Conservation (phyloP, 2,797 vertebrate species). For the Alcedo atthis region DNA sequence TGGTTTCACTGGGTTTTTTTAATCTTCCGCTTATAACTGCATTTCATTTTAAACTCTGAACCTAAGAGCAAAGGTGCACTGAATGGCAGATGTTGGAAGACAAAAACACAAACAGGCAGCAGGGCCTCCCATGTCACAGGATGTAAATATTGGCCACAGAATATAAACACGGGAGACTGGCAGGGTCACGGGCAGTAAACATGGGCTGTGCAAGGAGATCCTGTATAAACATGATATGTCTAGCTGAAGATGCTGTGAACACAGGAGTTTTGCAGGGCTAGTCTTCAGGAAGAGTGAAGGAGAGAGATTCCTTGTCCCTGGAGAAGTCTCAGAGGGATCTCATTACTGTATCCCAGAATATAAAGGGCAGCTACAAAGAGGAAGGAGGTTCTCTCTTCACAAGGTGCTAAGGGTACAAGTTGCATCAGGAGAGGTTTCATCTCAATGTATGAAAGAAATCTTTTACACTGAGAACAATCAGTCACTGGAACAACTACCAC, state of each 20-base stretch:
- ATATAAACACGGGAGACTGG: neutral
- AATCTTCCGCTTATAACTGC: neutral
- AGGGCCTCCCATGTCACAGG: neutral
- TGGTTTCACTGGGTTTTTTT: conserved; percentile 28
- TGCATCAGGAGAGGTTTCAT: neutral
- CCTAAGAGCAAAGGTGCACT: neutral
- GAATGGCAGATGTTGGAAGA: neutral
- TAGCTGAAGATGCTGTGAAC: neutral
- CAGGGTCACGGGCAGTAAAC: conserved; percentile 9
- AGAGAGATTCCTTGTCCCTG: neutral
- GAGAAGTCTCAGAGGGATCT: neutral
- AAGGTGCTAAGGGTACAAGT: neutral
- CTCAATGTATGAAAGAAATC: neutral
- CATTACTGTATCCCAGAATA: neutral
- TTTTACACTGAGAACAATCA: neutral
- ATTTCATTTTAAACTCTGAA: conserved; percentile 31
- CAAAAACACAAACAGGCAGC: neutral
- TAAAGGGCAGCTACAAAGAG: neutral
- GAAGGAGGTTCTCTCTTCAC: neutral
- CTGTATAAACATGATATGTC: neutral
- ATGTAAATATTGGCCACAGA: neutral
- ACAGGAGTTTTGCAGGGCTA: neutral
- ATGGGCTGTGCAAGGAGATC: neutral
- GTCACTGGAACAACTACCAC: neutral
- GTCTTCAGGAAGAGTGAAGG: neutral